A percentile compares a stretch with the other conserved stretches of the same genome.
Evolutionary conservation across 1,140 invertebrate genomes (phyloP).

Genomic region (Chlorops oryzae): DNA sequence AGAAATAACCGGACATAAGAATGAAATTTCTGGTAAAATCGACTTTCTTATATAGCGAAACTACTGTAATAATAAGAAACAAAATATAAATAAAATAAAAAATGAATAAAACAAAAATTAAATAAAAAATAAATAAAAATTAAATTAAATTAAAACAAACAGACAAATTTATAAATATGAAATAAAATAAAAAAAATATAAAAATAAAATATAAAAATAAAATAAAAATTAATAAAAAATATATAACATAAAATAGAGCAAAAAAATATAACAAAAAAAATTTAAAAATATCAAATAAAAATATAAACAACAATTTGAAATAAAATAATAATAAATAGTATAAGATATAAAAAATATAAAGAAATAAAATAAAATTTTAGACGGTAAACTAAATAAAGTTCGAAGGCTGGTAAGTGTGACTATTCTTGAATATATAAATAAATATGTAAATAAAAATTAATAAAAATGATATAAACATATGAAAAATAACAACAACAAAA

Average conservation of each 20-base stretch:
- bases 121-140: background rate
- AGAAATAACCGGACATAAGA: too few relatives aligned
- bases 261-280: background rate
- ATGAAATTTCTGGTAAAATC: too few relatives aligned
- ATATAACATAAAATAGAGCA: background rate
- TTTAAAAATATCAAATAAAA: background rate
- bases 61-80: slow-evolving; percentile 6
- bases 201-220: background rate
- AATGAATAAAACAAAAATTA: too few relatives aligned
- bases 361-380: slow-evolving; percentile 13
- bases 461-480: too few relatives aligned
- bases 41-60: too few relatives aligned
- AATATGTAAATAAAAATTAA: too few relatives aligned
- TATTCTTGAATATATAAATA: too few relatives aligned
- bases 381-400: too few relatives aligned
- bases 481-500: too few relatives aligned
- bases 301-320: slow-evolving; percentile 5
- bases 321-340: slow-evolving; percentile 10
- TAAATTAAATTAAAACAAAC: background rate
- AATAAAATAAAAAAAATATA: slow-evolving; percentile 7
- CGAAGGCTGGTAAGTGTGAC: too few relatives aligned
- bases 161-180: background rate
- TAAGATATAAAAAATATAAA: slow-evolving; percentile 12
- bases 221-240: background rate
- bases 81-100: too few relatives aligned